Evolutionary conservation across 2,888 invertebrate species (phyloP).

Genomic region (Crioceris asparagi): DNA sequence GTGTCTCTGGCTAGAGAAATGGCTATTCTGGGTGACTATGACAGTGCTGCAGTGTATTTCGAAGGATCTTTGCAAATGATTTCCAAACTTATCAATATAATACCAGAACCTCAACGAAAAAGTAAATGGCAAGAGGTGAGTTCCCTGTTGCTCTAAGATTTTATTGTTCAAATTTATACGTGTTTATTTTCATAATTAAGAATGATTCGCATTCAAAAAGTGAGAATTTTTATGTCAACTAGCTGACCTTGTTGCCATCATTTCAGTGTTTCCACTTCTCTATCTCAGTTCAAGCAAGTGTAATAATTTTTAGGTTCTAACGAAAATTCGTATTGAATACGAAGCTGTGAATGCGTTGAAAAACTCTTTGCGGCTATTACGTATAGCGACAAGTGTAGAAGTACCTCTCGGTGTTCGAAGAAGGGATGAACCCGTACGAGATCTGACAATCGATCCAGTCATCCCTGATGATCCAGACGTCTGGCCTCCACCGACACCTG

Average conservation of each 20-base stretch:
- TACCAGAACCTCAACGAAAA: conserved; percentile 70
- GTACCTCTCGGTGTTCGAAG: conserved; percentile 41
- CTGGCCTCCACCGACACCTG: conserved; percentile 77
- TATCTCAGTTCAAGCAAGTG: conserved; percentile 1
- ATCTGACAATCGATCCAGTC: conserved; percentile 55
- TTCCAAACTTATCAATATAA: conserved; percentile 67
- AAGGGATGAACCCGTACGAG: conserved; percentile 50
- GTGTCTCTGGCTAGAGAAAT: conserved; percentile 90
- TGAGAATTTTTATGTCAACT: too few species aligned
- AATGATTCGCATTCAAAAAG: too few species aligned
- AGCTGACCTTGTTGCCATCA: too few species aligned
- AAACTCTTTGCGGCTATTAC: conserved; percentile 65
- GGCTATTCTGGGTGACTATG: conserved; percentile 92
- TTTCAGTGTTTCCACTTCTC: too few species aligned
- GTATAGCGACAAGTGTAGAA: conserved; percentile 50
- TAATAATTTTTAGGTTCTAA: conserved; percentile 56
- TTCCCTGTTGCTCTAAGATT: conserved; percentile 10
- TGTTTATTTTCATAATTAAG: too few species aligned
- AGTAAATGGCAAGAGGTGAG: conserved; percentile 83
- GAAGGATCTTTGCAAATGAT: conserved; percentile 89
- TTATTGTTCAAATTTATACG: conserved; percentile 3
- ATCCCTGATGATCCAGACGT: conserved; percentile 66
- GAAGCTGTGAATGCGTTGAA: conserved; percentile 79
- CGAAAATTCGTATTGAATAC: conserved; percentile 80
- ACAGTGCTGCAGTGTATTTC: conserved; percentile 87